Evolutionary conservation across 2,113 vertebrate species (phyloP).

Genomic region (Pluvianellus socialis): DNA sequence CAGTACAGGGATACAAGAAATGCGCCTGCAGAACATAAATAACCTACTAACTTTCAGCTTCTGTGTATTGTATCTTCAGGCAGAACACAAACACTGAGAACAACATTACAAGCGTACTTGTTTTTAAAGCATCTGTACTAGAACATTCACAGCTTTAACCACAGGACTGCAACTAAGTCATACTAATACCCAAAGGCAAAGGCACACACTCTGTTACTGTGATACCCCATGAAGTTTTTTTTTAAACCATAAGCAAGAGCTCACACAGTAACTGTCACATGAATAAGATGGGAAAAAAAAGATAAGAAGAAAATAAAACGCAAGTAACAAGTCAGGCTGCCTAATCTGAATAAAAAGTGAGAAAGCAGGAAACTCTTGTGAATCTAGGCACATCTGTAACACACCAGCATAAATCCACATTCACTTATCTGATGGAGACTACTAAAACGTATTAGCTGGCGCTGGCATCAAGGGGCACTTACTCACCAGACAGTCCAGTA

Average conservation of each 20-base stretch:
- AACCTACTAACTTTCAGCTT: neutral
- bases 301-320: neutral
- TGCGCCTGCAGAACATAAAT: neutral
- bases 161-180: neutral
- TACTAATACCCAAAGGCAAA: neutral
- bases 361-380: neutral
- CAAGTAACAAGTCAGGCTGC: neutral
- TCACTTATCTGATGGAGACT: neutral
- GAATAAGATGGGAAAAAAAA: neutral
- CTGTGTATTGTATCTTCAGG: neutral
- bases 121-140: neutral
- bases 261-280: neutral
- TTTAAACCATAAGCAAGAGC: neutral
- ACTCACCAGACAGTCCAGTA: neutral
- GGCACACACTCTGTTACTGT: neutral
- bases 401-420: neutral
- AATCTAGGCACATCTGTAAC: neutral
- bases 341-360: neutral
- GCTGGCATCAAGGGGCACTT: neutral
- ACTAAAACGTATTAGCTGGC: neutral
- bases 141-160: neutral
- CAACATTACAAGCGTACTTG: neutral
- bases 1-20: neutral
- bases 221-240: neutral
- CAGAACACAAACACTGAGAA: neutral